phyloP scores from a whole-genome alignment of 2,113 vertebrate species.

The Atlantisia rogersi region DNA sequence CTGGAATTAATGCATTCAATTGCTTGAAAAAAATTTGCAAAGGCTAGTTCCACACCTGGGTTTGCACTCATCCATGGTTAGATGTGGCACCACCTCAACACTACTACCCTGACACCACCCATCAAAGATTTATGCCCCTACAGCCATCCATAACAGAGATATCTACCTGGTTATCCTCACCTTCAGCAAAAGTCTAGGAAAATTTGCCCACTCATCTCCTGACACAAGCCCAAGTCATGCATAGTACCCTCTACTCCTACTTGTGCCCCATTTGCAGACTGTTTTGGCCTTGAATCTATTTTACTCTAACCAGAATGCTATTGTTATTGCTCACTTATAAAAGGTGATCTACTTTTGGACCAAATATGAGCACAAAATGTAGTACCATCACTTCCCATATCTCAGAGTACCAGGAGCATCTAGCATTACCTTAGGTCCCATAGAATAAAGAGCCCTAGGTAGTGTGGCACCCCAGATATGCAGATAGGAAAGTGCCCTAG shows the following conservation, averaged over 20 bases:
- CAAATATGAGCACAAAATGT: neutral
- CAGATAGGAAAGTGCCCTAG: neutral
- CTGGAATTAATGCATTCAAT: neutral
- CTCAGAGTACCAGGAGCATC: neutral
- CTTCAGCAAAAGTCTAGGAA: neutral
- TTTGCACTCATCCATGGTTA: neutral
- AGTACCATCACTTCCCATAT: rapidly evolving
- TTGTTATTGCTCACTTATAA: neutral
- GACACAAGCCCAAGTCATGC: neutral
- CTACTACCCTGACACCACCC: neutral
- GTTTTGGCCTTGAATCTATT: neutral
- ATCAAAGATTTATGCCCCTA: neutral
- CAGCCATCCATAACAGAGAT: neutral
- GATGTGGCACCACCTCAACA: neutral
- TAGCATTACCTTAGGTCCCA: too few species aligned
- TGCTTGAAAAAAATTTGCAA: neutral
- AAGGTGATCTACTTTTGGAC: neutral
- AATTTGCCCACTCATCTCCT: neutral
- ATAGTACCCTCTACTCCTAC: neutral
- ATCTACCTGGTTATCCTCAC: neutral
- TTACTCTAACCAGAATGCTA: neutral
- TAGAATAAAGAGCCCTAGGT: neutral
- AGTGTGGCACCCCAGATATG: rapidly evolving
- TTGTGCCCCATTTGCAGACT: neutral
- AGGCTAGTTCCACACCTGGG: neutral